Evolutionary conservation across 2,797 vertebrate genomes (phyloP).

Genomic region (Margarornis squamiger): DNA sequence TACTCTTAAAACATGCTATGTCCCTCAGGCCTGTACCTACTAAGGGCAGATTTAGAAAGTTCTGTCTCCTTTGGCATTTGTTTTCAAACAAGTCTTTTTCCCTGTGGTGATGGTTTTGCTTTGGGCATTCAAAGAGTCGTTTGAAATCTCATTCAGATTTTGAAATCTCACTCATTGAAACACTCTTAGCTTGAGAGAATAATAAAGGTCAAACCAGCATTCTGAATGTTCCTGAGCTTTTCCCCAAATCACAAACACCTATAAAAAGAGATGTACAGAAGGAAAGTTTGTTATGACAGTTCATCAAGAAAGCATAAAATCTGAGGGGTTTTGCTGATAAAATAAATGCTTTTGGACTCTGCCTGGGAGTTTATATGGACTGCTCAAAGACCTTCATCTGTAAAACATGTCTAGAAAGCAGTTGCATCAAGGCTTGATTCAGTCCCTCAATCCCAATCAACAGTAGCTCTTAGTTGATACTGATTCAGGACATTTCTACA

Average conservation of each 20-base stretch:
- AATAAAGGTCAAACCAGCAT: neutral
- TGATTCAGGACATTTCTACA: neutral
- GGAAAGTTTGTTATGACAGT: conserved; percentile 23
- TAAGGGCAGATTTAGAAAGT: conserved; percentile 17
- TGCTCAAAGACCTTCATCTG: neutral
- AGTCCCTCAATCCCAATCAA: neutral
- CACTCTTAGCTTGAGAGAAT: conserved; percentile 19
- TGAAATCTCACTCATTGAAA: conserved; percentile 52
- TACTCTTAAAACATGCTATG: neutral
- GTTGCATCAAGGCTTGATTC: neutral
- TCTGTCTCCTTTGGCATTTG: conserved; percentile 39
- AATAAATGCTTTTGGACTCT: conserved; percentile 19
- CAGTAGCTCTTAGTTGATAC: neutral
- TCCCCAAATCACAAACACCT: neutral
- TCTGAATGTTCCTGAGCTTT: conserved; percentile 22
- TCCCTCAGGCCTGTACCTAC: neutral
- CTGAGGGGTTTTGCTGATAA: neutral
- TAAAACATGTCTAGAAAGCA: neutral
- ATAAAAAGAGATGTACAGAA: neutral
- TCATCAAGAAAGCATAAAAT: neutral
- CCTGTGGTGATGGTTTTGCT: conserved; percentile 41
- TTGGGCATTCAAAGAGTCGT: conserved; percentile 9
- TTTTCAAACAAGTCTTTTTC: conserved; percentile 46
- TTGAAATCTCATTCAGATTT: conserved; percentile 58
- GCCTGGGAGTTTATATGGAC: neutral